Percentiles rank a stretch among this genome's conserved stretches.
phyloP scores from a whole-genome alignment of 53 echinoderm and acorn worm species.

The Glandiceps talaboti region DNA sequence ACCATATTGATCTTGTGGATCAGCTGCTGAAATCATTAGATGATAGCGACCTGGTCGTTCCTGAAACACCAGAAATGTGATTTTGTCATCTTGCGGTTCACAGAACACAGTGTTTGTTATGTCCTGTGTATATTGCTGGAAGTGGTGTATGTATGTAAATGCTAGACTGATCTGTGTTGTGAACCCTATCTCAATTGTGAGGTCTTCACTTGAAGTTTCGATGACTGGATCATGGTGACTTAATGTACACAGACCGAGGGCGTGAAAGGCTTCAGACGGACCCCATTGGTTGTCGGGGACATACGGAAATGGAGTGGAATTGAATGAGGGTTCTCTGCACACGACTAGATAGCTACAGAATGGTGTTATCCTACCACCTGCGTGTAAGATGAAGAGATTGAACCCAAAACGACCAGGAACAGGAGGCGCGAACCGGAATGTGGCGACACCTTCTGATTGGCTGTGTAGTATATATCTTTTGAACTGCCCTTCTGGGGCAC shows the following conservation, averaged over 20 bases:
- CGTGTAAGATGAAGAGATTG: conserved; percentile 55
- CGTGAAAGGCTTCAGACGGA: conserved; percentile 17
- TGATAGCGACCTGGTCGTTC: conserved; percentile 40
- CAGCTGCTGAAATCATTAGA: conserved; percentile 41
- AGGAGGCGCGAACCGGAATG: conserved; percentile 46
- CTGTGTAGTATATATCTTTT: conserved; percentile 47
- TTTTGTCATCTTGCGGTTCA: conserved; percentile 8
- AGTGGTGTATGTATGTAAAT: not conserved
- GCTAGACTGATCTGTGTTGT: not conserved
- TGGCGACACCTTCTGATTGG: conserved; percentile 28
- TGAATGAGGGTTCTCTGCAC: conserved; percentile 19
- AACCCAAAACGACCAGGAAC: conserved; percentile 58
- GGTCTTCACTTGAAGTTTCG: conserved; percentile 16
- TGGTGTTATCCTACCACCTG: conserved; percentile 30
- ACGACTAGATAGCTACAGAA: conserved; percentile 87
- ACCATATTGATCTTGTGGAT: conserved; percentile 17
- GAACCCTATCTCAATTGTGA: not conserved
- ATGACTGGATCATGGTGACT: conserved; percentile 65
- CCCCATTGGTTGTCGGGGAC: conserved; percentile 35
- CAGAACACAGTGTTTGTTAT: not conserved
- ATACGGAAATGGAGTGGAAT: conserved; percentile 29
- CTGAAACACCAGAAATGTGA: conserved; percentile 18
- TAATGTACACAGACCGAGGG: conserved; percentile 33
- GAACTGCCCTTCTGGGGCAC: conserved; percentile 15
- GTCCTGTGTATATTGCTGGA: not conserved